Conservation (phyloP, 2,113 vertebrate species). For the Calonectris borealis region DNA sequence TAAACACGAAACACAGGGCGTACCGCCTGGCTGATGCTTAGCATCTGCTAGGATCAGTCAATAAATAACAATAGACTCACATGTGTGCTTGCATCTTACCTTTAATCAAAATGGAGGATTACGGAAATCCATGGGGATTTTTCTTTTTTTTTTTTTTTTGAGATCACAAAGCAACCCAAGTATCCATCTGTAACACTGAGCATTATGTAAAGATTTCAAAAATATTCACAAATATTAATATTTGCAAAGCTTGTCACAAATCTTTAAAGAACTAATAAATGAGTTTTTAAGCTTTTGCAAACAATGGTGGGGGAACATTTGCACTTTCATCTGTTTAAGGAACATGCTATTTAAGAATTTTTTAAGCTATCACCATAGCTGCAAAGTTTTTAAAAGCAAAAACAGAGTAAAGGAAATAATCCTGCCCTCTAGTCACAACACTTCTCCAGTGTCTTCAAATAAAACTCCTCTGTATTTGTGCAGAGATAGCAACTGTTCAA, state of each 20-base stretch:
- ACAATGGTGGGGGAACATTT: neutral
- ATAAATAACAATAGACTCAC: neutral
- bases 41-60: neutral
- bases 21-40: neutral
- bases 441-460: neutral
- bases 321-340: conserved; percentile 1
- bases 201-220: conserved; percentile 35
- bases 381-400: conserved; percentile 12
- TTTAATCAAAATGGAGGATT: conserved; percentile 34
- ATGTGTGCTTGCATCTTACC: neutral
- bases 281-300: conserved; percentile 52
- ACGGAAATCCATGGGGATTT: neutral
- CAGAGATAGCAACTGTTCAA: neutral
- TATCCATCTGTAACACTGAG: neutral
- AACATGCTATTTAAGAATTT: neutral
- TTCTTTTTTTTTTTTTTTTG: neutral
- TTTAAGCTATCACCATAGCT: neutral
- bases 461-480: neutral
- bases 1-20: neutral
- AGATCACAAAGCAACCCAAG: neutral
- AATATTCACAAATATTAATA: conserved; percentile 47
- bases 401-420: neutral
- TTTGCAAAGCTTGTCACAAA: conserved; percentile 10
- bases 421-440: neutral
- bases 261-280: conserved; percentile 32